Percentiles rank a stretch among this genome's conserved stretches.
phyloP scores from a whole-genome alignment of 2,888 invertebrate genomes.

The Penaeus monodon region DNA sequence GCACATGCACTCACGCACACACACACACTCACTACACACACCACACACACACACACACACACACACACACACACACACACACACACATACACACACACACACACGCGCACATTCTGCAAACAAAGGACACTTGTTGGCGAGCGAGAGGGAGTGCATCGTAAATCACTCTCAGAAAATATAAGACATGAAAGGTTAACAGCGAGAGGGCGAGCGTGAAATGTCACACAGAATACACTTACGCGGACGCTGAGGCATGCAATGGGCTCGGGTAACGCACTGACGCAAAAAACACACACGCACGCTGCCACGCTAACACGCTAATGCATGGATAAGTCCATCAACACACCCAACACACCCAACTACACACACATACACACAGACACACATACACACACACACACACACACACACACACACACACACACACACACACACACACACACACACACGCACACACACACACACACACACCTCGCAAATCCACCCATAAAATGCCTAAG shows the following conservation, averaged over 20 bases:
- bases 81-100: neutral
- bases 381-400: neutral
- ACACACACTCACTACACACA: neutral
- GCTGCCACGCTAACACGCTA: neutral
- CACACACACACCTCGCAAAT: neutral
- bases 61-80: neutral
- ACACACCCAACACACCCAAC: neutral
- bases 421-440: neutral
- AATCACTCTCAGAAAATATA: no score
- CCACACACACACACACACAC: slow-evolving; percentile 1
- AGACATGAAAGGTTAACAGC: no score
- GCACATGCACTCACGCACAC: neutral
- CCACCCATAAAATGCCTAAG: neutral
- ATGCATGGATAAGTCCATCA: neutral
- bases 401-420: neutral
- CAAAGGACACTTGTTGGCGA: neutral
- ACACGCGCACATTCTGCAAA: slow-evolving; percentile 1
- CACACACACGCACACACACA: neutral
- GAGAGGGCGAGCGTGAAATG: no score
- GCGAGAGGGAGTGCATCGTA: no score
- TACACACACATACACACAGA: neutral
- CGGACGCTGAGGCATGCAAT: neutral
- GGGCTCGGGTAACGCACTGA: neutral
- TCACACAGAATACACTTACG: neutral
- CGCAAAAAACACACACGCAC: neutral